These are phyloP conservation scores for Myotis planiceps DNA, from an alignment of 2,797 vertebrate genomes.

Conservation along the genomic window DNA sequence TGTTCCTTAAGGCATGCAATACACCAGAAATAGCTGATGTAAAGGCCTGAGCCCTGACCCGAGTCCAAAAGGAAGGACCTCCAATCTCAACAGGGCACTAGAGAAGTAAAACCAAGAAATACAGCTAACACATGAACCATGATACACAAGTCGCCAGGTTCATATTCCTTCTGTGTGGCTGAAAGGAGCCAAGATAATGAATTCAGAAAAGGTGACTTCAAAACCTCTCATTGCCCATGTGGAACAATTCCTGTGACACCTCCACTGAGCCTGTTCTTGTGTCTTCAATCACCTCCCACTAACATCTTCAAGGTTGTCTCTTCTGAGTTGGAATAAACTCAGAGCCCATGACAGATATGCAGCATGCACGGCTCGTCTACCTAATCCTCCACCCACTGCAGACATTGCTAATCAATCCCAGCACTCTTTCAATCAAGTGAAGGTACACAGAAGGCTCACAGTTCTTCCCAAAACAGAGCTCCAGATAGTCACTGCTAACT, in stretches of 20 bases:
- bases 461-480: not conserved
- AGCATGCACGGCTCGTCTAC: fast-evolving
- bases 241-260: not conserved
- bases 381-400: not conserved
- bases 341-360: not conserved
- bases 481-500: not conserved
- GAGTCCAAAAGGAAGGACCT: not conserved
- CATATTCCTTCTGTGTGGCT: not conserved
- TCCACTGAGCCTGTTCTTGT: not conserved
- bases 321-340: not conserved
- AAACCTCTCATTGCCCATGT: not conserved
- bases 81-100: not conserved
- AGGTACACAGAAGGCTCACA: not conserved
- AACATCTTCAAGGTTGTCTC: not conserved
- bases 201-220: not conserved
- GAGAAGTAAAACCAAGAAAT: not conserved
- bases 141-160: not conserved
- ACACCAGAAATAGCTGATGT: not conserved
- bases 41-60: not conserved
- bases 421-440: not conserved
- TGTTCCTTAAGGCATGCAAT: not conserved
- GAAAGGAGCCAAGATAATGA: not conserved
- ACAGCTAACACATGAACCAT: fast-evolving
- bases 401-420: conserved; percentile 63
- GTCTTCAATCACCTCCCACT: not conserved